Percentiles rank a stretch among this genome's conserved stretches.
phyloP scores from a whole-genome alignment of 2,113 vertebrate genomes.

The Aspidoscelis tigris region DNA sequence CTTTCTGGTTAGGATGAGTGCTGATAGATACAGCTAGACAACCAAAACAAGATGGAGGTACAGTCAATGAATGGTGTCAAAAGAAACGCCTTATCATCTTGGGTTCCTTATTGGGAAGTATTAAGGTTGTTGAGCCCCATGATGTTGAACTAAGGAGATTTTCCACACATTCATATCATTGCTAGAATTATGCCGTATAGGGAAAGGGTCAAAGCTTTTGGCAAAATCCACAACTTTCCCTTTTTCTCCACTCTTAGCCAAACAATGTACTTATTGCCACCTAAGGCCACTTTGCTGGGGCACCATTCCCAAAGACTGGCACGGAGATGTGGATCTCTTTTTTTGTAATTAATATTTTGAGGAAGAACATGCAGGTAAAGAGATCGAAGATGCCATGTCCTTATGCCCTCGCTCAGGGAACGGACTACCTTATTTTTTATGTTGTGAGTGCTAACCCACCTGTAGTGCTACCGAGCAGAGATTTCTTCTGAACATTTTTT shows the following conservation, averaged over 20 bases:
- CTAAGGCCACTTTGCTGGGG: background rate
- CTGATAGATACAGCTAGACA: background rate
- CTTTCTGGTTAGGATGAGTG: background rate
- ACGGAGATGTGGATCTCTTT: background rate
- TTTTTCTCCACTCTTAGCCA: background rate
- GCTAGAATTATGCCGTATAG: background rate
- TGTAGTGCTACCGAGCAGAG: background rate
- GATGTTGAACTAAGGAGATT: background rate
- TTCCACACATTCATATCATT: background rate
- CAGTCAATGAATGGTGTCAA: background rate
- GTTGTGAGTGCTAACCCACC: no score
- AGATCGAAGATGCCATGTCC: background rate
- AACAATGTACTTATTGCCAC: background rate
- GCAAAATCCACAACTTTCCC: background rate
- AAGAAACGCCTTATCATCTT: background rate
- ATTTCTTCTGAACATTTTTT: background rate
- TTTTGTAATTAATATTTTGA: background rate
- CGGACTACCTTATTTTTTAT: background rate
- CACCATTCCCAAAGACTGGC: background rate
- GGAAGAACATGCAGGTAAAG: background rate
- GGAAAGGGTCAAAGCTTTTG: no score
- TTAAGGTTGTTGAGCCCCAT: background rate
- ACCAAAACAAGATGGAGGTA: background rate
- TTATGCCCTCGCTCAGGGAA: background rate
- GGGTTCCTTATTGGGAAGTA: no score